Evolutionary conservation across 1,140 invertebrate species (phyloP), one percentile per base, ranked within the genome.

Genomic region (Drosophila carrolli): DNA sequence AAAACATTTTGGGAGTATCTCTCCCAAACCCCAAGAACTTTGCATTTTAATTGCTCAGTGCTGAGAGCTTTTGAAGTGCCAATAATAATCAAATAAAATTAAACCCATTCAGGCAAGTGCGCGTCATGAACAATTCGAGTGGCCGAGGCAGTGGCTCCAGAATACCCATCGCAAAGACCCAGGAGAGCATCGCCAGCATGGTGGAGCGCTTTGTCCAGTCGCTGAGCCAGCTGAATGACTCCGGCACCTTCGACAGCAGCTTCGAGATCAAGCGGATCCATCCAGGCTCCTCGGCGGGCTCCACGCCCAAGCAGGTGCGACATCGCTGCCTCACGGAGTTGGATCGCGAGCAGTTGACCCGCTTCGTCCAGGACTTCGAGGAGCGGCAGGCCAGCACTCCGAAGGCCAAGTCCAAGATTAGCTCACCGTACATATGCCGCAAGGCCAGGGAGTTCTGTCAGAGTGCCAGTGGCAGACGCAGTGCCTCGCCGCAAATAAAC

Each of bases 221-320:
- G 1, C 58, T 92, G 40, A 79, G 82, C 6, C 83, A 91, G 13
- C 71, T 92, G 0, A 92, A 92, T 40, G 91, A 92, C 46, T 92
- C 91, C 1, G 79, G 84, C 47, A 84, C 75, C 71, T 92, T 92
- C 43, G 91, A 92, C 51, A 78, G 86, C 66, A 92, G 91, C 75
- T 91, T 92, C 37, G 91, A 92, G 61, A 78, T 92, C 50, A 92
- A 92, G 50, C 55, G 79, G 9, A 90, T 92, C 3, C 67, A 77
- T 27, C 80, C 81, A 19, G 50, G 43, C 14, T 32, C 63, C n/a
- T 56, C 65, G 59, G 51, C 67, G 7, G 59, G 44, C 3, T 57
- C 43, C 27, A 65, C 59, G 13, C 50, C 63, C 7, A 44, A 65
- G 5, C n/a, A 62, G 23, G 48, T 44, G 1, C 66, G 83, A 0